These are phyloP conservation scores for Philopotamus ludificatus DNA, from an alignment of 1,140 invertebrate genomes.

Conservation along the genomic window DNA sequence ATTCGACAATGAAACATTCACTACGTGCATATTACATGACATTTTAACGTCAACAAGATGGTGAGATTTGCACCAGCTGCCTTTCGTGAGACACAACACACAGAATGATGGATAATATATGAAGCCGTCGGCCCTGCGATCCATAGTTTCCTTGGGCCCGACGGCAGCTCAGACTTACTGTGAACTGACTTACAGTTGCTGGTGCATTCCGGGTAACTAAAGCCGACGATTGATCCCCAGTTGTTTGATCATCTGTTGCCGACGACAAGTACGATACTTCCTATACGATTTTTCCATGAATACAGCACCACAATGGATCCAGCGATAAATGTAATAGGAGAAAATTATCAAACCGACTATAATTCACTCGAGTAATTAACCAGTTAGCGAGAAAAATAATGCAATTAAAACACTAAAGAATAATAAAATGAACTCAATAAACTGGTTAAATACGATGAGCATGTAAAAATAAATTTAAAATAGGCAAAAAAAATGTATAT, in stretches of 20 bases:
- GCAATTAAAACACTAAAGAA: too few species aligned
- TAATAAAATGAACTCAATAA: too few species aligned
- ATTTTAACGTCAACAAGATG: conserved; percentile 8
- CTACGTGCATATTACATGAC: conserved; percentile 1
- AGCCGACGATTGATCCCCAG: conserved; percentile 18
- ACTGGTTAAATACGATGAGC: too few species aligned
- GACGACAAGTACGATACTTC: conserved; percentile 34
- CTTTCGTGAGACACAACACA: conserved; percentile 11
- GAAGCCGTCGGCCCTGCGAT: conserved; percentile 18
- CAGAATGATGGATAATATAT: conserved; percentile 16
- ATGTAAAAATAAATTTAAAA: too few species aligned
- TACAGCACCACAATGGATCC: background rate
- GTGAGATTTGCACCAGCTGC: conserved; percentile 5
- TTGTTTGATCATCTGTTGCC: conserved; percentile 34
- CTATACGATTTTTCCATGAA: conserved; percentile 28
- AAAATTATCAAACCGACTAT: conserved; percentile 16
- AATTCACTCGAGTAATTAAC: too few species aligned
- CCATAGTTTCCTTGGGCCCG: conserved; percentile 4
- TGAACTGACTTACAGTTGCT: conserved; percentile 48
- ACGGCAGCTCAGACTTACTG: conserved; percentile 39
- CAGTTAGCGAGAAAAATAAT: too few species aligned
- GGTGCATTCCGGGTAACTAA: conserved; percentile 48
- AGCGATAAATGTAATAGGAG: background rate
- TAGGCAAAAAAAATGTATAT: too few species aligned
- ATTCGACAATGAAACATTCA: background rate